Percentiles rank a stretch among this genome's conserved stretches.
phyloP scores from a whole-genome alignment of 2,888 invertebrate species.

The Arctia plantaginis region DNA sequence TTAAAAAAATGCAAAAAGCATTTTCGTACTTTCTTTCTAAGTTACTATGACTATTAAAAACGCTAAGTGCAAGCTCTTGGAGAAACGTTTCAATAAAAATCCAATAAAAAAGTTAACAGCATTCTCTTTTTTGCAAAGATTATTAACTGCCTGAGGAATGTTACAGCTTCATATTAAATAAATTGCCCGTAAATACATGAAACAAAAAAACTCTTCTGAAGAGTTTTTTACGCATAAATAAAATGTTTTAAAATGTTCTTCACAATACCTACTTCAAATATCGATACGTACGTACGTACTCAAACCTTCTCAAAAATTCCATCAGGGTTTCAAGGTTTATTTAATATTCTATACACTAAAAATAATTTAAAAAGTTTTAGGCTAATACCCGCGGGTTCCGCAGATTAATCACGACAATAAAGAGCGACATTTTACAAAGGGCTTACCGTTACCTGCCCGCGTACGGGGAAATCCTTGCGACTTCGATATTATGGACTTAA shows the following conservation, averaged over 20 bases:
- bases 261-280: background rate
- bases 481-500: conserved; percentile 41
- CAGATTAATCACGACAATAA: conserved; percentile 49
- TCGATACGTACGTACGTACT: background rate
- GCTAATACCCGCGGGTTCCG: conserved; percentile 21
- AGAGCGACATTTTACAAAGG: conserved; percentile 47
- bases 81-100: background rate
- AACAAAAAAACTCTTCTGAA: background rate
- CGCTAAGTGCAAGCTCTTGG: background rate
- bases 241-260: too few species aligned
- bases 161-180: background rate
- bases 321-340: background rate
- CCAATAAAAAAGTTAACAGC: background rate
- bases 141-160: background rate
- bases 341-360: conserved; percentile 6
- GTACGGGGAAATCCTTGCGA: conserved; percentile 15
- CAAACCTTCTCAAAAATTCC: background rate
- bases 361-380: conserved; percentile 27
- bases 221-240: too few species aligned
- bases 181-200: background rate
- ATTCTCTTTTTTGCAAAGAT: background rate
- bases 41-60: background rate
- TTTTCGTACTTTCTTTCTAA: background rate
- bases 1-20: background rate
- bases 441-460: conserved; percentile 25